Percentiles rank a stretch among this genome's conserved stretches.
These are phyloP conservation scores for Medauroidea extradentata DNA, from an alignment of 1,140 invertebrate genomes.

Conservation along the genomic window DNA sequence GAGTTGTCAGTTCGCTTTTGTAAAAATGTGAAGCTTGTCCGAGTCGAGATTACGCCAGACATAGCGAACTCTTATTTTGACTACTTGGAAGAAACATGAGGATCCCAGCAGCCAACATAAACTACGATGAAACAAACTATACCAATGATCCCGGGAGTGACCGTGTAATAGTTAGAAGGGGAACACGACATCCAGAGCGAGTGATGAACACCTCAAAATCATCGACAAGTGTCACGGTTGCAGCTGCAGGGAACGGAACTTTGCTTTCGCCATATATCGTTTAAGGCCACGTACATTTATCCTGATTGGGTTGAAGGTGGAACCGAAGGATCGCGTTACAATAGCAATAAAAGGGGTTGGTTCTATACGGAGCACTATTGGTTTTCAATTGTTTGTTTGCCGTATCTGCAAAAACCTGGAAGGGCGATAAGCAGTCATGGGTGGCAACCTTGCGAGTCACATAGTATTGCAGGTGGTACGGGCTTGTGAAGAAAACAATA, in stretches of 20 bases:
- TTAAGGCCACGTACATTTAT: conserved; percentile 15
- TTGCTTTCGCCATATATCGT: conserved; percentile 32
- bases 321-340: no score
- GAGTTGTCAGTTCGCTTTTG: conserved; percentile 22
- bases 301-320: no score
- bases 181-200: conserved; percentile 34
- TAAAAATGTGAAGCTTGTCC: conserved; percentile 31
- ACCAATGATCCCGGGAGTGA: conserved; percentile 29
- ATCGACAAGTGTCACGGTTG: conserved; percentile 32
- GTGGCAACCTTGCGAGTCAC: no score
- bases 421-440: no score
- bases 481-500: no score
- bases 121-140: conserved; percentile 40
- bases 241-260: conserved; percentile 26
- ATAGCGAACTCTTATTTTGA: conserved; percentile 29
- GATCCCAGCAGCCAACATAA: conserved; percentile 33
- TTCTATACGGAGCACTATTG: no score
- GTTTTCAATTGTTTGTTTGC: no score
- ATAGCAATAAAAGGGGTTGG: no score
- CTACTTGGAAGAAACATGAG: conserved; percentile 25
- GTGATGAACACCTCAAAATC: conserved; percentile 30
- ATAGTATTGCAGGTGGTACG: no score
- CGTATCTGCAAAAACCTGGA: no score
- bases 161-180: conserved; percentile 29
- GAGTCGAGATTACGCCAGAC: conserved; percentile 22